phyloP scores from a whole-genome alignment of 2,113 vertebrate species.

The Holacanthus passer region DNA sequence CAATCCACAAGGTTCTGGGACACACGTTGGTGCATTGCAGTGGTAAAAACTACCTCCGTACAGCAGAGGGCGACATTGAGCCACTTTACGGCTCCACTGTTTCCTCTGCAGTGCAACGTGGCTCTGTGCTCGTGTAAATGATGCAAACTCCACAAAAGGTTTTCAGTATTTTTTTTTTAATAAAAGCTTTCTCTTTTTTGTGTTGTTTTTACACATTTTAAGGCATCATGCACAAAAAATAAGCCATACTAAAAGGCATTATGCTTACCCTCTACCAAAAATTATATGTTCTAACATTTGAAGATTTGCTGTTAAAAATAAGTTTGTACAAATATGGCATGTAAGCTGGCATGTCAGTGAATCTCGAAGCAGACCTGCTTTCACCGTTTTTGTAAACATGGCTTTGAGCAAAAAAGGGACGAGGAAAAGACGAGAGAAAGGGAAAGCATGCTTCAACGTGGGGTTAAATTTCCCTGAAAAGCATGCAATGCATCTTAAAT shows the following conservation, averaged over 20 bases:
- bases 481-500: conserved; percentile 81
- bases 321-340: conserved; percentile 84
- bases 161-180: conserved; percentile 78
- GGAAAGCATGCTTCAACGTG: conserved; percentile 75
- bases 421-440: conserved; percentile 61
- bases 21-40: conserved; percentile 56
- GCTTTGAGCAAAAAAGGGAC: conserved; percentile 80
- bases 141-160: conserved; percentile 28
- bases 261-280: conserved; percentile 70
- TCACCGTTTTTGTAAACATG: conserved; percentile 87
- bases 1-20: conserved; percentile 18
- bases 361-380: conserved; percentile 81
- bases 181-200: conserved; percentile 77
- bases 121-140: conserved; percentile 1
- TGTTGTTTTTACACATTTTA: conserved; percentile 77
- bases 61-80: conserved; percentile 70
- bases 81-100: background rate
- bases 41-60: background rate
- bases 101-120: conserved; percentile 9
- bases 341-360: conserved; percentile 82
- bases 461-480: conserved; percentile 72
- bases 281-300: conserved; percentile 62
- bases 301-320: conserved; percentile 80
- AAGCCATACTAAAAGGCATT: conserved; percentile 79
- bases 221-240: conserved; percentile 88